Base-by-base conservation (phyloP, 1,140 invertebrate species). In the Drosophila pseudoananassae region DNA sequence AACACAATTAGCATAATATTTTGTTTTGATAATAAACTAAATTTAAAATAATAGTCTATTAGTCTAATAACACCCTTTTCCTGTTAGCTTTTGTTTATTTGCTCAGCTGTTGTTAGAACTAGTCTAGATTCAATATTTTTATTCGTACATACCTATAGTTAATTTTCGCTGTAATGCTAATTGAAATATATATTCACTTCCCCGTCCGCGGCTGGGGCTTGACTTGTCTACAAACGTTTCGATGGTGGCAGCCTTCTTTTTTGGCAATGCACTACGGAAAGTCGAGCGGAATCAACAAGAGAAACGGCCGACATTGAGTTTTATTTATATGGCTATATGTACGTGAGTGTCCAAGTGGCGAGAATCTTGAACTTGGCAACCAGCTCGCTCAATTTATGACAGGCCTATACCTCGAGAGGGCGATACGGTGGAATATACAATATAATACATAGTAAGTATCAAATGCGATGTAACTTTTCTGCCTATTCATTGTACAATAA, bases 211-310 rank as follows among this genome's bases (percentile, higher is more conserved):
- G 60, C 31, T 47, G 25, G 27, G 10, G 23, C 33, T 29, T 47
- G 46, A 63, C 51, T 59, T n/a, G 27, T 59, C 75, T 85, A 63
- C 33, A n/a, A 59, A 46, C 49, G 23, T 20, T 12, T 77, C 53
- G 45, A 77, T 45, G 75, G 46, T n/a, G 33, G 53, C 47, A 36
- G 49, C 53, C 60, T 55, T 56, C 20, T 51, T 53, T 85, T 87
- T 85, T 85, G 82, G 82, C 82, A 78, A 71, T 75, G 51, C 64
- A 74, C 43, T 68, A 59, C 82, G 82, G 82, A 87, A 85, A 85
- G 58, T 69, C 69, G 25, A 46, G 57, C 53, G 59, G 55, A 73
- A 77, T 56, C 40, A 71, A 78, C 68, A 81, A 81, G 82, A 74
- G 57, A 64, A 65, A 43, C 78, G 61, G 54, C 60, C 78, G 74